phyloP scores from a whole-genome alignment of 2,888 invertebrate genomes.

The Acleris cristana region DNA sequence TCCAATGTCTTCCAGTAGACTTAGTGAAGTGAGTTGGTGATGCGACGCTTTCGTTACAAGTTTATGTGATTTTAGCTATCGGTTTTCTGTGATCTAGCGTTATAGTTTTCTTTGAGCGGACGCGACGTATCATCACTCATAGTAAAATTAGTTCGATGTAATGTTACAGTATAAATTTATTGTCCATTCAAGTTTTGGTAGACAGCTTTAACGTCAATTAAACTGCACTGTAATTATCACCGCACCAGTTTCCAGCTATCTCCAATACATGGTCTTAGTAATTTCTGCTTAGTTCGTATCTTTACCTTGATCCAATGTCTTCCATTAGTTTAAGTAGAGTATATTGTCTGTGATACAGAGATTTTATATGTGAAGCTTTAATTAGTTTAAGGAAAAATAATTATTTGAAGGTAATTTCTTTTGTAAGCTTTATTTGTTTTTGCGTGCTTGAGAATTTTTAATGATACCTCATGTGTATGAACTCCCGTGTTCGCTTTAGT shows the following conservation, averaged over 20 bases:
- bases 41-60: constrained; percentile 45
- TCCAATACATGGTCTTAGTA: constrained; percentile 52
- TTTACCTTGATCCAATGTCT: constrained; percentile 66
- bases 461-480: constrained; percentile 33
- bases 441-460: constrained; percentile 32
- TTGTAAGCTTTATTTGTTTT: constrained; percentile 33
- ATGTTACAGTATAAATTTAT: constrained; percentile 62
- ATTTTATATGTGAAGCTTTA: constrained; percentile 70
- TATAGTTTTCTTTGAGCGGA: constrained; percentile 45
- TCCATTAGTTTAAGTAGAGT: constrained; percentile 69
- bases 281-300: constrained; percentile 44
- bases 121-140: constrained; percentile 52
- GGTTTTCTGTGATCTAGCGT: constrained; percentile 50
- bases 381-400: constrained; percentile 51
- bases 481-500: constrained; percentile 33
- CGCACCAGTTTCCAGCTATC: constrained; percentile 70
- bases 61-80: constrained; percentile 55
- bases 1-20: constrained; percentile 79
- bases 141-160: constrained; percentile 62
- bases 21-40: constrained; percentile 65
- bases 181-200: constrained; percentile 78
- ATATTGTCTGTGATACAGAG: constrained; percentile 70
- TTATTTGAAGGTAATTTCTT: constrained; percentile 42
- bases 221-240: constrained; percentile 78
- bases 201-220: constrained; percentile 80